Base-by-base conservation (phyloP, 2,797 vertebrate species). In the Channallabes apus region DNA sequence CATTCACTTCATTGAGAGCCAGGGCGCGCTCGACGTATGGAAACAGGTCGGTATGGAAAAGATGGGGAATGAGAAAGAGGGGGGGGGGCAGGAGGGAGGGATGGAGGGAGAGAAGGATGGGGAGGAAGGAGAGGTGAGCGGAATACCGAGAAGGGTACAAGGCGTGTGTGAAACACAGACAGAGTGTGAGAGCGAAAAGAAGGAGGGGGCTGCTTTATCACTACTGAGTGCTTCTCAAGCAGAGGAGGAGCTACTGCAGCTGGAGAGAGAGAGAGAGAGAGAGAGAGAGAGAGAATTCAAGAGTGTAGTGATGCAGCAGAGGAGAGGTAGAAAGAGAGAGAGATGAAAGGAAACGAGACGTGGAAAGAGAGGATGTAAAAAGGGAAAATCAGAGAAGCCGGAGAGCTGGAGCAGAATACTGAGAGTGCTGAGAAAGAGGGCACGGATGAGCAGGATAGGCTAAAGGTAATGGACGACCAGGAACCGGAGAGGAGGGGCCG, bases 1-100 rank as follows among this genome's bases (percentile, higher is more conserved):
- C 41, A 85, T 90, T 94, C 93, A 92, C 92, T 94, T 94, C 92
- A 94, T 92, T 92, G 94, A 93, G 91, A 93, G 86, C 72, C 59
- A 89, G 88, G 89, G 86, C 84, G 80, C 65, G 88, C 81, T 83
- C 54, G 76, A 86, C 6, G 75, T 86, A 87, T 86, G 78, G 86
- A 90, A 35, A 69, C 15, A 38, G 75, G 77, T 77, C 56, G 84
- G 81, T 84, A 86, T 92, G 90, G 91, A 92, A 91, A 89, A 86
- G 87, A 62, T 79, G 41, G 65, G 54, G 59, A 61, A 80, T 84
- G 78, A 67, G 71, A 80, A 0, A 4, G 35, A 24, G 18, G 78
- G 64, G 82, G n/a, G 83, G 73, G 93, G 90, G 90, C 91, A 84
- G 64, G 56, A 89, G 88, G 82, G 46, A 56, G 86, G 54, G 82